A percentile compares a stretch with the other conserved stretches of the same genome.
Conservation (phyloP, 2,888 invertebrate species). For the Drosophila melanosoma region DNA sequence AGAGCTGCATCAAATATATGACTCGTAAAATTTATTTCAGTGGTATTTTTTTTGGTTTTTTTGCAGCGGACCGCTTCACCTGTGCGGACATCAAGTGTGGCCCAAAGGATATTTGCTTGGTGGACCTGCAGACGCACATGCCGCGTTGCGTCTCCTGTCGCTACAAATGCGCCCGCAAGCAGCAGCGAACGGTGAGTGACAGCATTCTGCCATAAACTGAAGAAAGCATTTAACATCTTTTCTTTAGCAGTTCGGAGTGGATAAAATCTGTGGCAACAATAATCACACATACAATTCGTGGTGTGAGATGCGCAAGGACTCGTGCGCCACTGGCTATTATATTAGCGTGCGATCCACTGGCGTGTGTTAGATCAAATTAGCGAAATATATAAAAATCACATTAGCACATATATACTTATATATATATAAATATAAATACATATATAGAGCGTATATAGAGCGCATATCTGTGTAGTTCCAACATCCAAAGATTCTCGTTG, state of each 20-base stretch:
- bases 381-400: constrained; percentile 45
- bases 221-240: constrained; percentile 5
- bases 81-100: constrained; percentile 89
- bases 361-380: constrained; percentile 85
- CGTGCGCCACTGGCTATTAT: constrained; percentile 90
- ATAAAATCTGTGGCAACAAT: constrained; percentile 89
- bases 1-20: constrained; percentile 49
- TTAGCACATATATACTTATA: constrained; percentile 33
- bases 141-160: constrained; percentile 91
- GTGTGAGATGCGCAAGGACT: constrained; percentile 92
- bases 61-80: constrained; percentile 87
- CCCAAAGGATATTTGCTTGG: constrained; percentile 89
- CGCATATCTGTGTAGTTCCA: constrained; percentile 63
- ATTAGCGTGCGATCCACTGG: constrained; percentile 90
- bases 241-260: constrained; percentile 76
- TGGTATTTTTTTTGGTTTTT: constrained; percentile 19
- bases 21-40: constrained; percentile 59
- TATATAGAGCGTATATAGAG: constrained; percentile 34
- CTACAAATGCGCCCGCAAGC: constrained; percentile 87
- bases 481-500: constrained; percentile 78
- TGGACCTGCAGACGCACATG: constrained; percentile 87
- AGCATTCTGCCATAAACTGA: constrained; percentile 1
- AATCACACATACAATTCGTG: constrained; percentile 91
- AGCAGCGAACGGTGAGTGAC: constrained; percentile 75
- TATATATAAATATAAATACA: constrained; percentile 24